Conservation (phyloP, 2,797 vertebrate species). For the Melanogrammus aeglefinus region DNA sequence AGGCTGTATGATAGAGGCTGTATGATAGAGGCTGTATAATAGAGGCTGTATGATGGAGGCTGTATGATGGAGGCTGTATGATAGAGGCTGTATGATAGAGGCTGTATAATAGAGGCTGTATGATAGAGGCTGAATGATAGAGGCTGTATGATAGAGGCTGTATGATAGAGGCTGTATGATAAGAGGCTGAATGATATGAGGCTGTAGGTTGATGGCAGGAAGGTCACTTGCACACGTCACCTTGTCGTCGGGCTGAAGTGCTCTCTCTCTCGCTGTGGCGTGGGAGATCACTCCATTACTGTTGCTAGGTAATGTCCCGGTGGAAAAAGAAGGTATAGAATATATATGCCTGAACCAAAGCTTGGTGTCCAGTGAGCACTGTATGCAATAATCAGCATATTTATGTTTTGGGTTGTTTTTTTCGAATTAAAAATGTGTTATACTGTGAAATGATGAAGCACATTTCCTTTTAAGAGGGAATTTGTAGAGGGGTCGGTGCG, state of each 20-base stretch:
- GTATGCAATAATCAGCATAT: slow-evolving; percentile 70
- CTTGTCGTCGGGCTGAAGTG: background rate
- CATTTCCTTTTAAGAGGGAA: slow-evolving; percentile 20
- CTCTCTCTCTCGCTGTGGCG: slow-evolving; percentile 9
- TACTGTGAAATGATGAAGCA: slow-evolving; percentile 37
- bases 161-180: background rate
- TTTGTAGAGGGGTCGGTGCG: slow-evolving; percentile 36
- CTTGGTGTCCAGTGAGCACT: slow-evolving; percentile 61
- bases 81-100: background rate
- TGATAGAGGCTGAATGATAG: background rate
- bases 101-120: background rate
- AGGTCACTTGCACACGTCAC: background rate
- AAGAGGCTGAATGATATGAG: background rate
- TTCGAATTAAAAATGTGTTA: slow-evolving; percentile 46
- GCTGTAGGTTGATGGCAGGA: background rate
- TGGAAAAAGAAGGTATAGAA: slow-evolving; percentile 50
- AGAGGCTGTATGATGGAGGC: background rate
- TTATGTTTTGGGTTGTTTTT: slow-evolving; percentile 30
- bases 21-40: background rate
- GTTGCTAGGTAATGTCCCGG: slow-evolving; percentile 42
- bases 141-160: background rate
- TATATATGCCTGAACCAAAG: slow-evolving; percentile 47
- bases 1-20: background rate
- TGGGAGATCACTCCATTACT: slow-evolving; percentile 24
- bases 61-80: background rate